Percentiles rank a stretch among this genome's conserved stretches.
phyloP scores from a whole-genome alignment of 2,113 vertebrate species.

The Apaloderma vittatum region DNA sequence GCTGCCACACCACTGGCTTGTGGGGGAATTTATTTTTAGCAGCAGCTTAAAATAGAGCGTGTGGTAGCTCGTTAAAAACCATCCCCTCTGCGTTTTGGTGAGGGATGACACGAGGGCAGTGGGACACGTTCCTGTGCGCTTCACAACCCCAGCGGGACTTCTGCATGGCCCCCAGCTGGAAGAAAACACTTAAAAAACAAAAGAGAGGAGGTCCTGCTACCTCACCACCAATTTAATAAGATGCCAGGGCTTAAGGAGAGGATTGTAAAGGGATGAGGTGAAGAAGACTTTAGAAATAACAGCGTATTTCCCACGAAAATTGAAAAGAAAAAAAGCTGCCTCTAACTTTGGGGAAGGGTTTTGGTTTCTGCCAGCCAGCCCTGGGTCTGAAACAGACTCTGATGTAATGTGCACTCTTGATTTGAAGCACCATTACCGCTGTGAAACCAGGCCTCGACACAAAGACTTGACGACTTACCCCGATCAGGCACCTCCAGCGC shows the following conservation, averaged over 20 bases:
- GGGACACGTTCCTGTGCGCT: background rate
- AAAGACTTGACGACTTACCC: background rate
- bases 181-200: background rate
- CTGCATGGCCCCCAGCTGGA: background rate
- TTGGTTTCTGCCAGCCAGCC: background rate
- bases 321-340: background rate
- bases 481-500: background rate
- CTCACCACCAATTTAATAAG: background rate
- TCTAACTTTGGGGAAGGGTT: background rate
- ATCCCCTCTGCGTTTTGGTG: background rate
- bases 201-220: background rate
- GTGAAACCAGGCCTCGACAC: background rate
- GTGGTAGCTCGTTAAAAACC: background rate
- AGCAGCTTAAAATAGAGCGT: background rate
- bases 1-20: background rate
- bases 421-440: fast-evolving
- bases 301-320: background rate
- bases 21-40: conserved; percentile 48
- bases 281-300: background rate
- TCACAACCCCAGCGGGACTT: background rate
- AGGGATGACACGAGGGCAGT: background rate
- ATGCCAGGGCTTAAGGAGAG: background rate
- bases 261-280: background rate
- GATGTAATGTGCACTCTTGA: background rate
- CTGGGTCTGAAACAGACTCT: fast-evolving